Evolutionary conservation across 2,888 invertebrate genomes (phyloP).

Genomic region (Cryptosula pallasiana): DNA sequence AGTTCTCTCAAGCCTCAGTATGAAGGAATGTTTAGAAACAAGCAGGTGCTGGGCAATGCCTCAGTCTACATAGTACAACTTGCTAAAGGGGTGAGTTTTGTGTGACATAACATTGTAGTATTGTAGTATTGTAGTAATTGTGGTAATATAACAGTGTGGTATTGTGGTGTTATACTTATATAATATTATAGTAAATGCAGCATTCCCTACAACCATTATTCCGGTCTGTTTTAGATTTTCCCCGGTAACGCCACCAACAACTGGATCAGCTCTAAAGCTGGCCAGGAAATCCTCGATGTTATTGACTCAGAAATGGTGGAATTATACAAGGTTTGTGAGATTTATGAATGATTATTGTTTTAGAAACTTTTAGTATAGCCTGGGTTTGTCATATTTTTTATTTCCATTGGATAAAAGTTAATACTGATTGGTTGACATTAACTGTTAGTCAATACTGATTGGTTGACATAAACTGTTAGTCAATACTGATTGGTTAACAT

Average conservation of each 20-base stretch:
- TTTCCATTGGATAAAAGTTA: too few relatives aligned
- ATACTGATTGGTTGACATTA: too few relatives aligned
- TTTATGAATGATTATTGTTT: too few relatives aligned
- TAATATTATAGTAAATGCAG: neutral
- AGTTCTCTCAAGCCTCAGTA: neutral
- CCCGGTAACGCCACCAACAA: neutral
- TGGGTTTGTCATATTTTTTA: too few relatives aligned
- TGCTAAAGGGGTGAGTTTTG: neutral
- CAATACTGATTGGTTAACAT: too few relatives aligned
- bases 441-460: too few relatives aligned
- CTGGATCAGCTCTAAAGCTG: neutral
- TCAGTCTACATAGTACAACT: neutral
- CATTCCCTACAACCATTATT: neutral
- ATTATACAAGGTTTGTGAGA: neutral
- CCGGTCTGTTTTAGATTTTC: neutral
- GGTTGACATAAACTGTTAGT: too few relatives aligned
- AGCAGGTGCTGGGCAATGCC: neutral
- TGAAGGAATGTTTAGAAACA: neutral
- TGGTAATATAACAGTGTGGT: too few relatives aligned
- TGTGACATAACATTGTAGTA: too few relatives aligned
- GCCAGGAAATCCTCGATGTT: neutral
- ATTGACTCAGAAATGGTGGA: neutral
- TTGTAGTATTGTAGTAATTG: too few relatives aligned
- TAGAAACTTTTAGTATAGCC: too few relatives aligned
- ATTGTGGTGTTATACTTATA: too few relatives aligned